Base-by-base conservation (phyloP, 1,140 invertebrate genomes). In the Mizuhopecten yessoensis region DNA sequence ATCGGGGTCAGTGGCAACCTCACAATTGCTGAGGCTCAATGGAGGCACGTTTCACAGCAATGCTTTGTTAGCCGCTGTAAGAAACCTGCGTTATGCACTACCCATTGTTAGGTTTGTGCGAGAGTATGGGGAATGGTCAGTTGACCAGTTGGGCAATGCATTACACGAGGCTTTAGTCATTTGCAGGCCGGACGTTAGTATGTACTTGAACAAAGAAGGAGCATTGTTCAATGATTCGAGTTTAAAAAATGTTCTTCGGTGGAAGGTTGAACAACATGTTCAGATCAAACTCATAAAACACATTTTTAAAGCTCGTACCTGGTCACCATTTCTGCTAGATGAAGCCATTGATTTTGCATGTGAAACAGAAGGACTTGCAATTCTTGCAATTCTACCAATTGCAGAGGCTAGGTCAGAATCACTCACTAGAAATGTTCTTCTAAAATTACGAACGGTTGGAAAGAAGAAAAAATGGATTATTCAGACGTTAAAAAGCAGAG, bases 181-280 rank as follows among this genome's bases (percentile, higher is more conserved):
- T 75, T 75, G 57, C 11, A 75, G 57, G 17, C n/a, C 57, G 1
- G n/a, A n/a, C 29, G 57, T 75, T n/a, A 13, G 5, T 75, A 0
- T 29, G 20, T 75, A 75, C 57, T 75, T 75, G n/a, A 29, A 29
- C 11, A 75, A 0, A 29, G 11, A 5, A 11, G 57, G 57, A 75
- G 57, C 23, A 75, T n/a, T 29, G 23, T 75, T 75, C 57, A 75
- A 75, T 75, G 57, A 75, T 75, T 75, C n/a, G 23, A 75, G 57
- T 75, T n/a, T 75, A n/a, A 29, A 29, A 29, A n/a, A 75, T 75
- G 57, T 75, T 75, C 57, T 75, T 75, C 23, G 57, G 11, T 75
- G 57, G 57, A 0, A 75, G n/a, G 3, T 75, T 75, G 57, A 75
- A 75, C 57, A 29, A 29, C 57, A 75, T 75, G 17, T 29, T 75